Percentiles rank a stretch among this genome's conserved stretches.
Conservation (phyloP, 2,797 vertebrate species). For the Rhodeus uyekii region DNA sequence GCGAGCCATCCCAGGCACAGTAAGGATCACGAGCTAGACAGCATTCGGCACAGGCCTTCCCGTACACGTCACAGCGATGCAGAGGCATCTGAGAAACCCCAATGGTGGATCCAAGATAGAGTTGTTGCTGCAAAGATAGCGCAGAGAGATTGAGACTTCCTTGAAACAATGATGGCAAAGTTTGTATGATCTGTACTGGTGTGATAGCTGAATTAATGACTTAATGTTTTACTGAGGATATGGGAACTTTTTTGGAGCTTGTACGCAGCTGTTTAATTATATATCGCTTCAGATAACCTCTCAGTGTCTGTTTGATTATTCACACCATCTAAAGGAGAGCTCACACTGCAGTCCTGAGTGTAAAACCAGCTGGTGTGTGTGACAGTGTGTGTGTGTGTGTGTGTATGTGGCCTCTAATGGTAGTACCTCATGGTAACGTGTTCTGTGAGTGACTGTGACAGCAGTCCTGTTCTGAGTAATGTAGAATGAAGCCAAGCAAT, state of each 20-base stretch:
- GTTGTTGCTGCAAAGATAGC: slow-evolving; percentile 87
- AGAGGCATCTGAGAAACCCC: slow-evolving; percentile 94
- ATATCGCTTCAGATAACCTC: slow-evolving; percentile 38
- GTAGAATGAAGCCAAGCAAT: slow-evolving; percentile 13
- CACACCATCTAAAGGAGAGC: slow-evolving; percentile 21
- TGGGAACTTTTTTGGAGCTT: neutral
- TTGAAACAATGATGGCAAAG: neutral
- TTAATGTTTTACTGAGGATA: slow-evolving; percentile 21
- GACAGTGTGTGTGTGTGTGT: slow-evolving; percentile 16
- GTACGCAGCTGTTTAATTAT: slow-evolving; percentile 45
- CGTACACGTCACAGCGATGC: slow-evolving; percentile 95
- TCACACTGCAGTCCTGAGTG: slow-evolving; percentile 21
- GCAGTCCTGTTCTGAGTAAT: slow-evolving; percentile 39
- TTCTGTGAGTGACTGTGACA: slow-evolving; percentile 50
- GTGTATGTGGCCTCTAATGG: slow-evolving; percentile 39
- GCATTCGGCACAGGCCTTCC: slow-evolving; percentile 96
- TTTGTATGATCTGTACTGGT: neutral
- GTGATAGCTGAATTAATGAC: neutral
- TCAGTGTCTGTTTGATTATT: slow-evolving; percentile 52
- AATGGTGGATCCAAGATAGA: slow-evolving; percentile 89
- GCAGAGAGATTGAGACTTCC: neutral
- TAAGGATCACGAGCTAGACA: slow-evolving; percentile 97
- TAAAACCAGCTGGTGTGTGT: slow-evolving; percentile 31
- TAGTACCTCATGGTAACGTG: slow-evolving; percentile 32
- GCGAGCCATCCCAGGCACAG: slow-evolving; percentile 96